These are phyloP conservation scores for Sarotherodon lohbergeri DNA, from an alignment of 2,113 vertebrate genomes.

Conservation along the genomic window DNA sequence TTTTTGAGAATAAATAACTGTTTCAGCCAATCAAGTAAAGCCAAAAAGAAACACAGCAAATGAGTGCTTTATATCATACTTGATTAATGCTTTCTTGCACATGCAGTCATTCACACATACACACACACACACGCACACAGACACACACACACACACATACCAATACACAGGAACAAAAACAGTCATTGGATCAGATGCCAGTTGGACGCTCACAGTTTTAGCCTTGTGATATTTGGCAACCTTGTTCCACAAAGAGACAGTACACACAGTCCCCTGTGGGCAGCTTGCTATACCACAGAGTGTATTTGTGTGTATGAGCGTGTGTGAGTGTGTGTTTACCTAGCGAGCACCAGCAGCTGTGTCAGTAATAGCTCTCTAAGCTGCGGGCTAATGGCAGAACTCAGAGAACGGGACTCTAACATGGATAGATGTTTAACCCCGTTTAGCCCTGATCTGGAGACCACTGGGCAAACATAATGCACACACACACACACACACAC, in stretches of 20 bases:
- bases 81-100: not conserved
- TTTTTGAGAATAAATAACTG: not conserved
- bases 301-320: constrained; percentile 24
- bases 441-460: constrained; percentile 69
- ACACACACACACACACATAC: constrained; percentile 12
- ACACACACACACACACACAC: not conserved
- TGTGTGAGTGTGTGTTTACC: constrained; percentile 55
- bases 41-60: not conserved
- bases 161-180: constrained; percentile 13
- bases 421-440: constrained; percentile 73
- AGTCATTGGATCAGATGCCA: constrained; percentile 36
- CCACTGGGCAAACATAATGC: constrained; percentile 54
- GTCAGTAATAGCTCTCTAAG: constrained; percentile 72
- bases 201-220: constrained; percentile 51
- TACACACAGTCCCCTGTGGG: constrained; percentile 54
- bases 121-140: constrained; percentile 3
- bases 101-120: not conserved
- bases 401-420: constrained; percentile 65
- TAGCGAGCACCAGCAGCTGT: constrained; percentile 67
- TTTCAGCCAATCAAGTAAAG: not conserved
- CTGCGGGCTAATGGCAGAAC: constrained; percentile 68
- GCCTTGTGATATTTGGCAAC: constrained; percentile 62
- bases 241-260: constrained; percentile 60
- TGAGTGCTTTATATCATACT: not conserved
- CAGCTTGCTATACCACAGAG: constrained; percentile 47